A percentile compares a stretch with the other conserved stretches of the same genome.
Conservation (phyloP, 2,797 vertebrate genomes). For the Clarias platycephalus region DNA sequence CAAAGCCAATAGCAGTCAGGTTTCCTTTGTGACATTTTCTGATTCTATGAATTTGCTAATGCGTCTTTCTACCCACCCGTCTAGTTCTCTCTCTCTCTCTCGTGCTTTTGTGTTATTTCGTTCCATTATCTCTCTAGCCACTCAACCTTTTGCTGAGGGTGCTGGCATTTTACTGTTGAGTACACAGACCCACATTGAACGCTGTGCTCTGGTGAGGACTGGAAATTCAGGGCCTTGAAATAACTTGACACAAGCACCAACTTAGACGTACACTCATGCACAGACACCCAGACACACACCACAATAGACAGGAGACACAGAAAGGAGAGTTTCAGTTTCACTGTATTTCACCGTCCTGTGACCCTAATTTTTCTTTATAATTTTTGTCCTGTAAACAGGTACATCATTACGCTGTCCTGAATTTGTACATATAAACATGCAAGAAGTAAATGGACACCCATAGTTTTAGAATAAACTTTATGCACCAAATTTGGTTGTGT, state of each 20-base stretch:
- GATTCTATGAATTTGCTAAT: conserved; percentile 5
- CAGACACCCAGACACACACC: not conserved
- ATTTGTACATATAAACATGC: not conserved
- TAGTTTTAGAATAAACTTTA: too few relatives aligned
- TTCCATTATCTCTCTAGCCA: not conserved
- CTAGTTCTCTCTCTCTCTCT: not conserved
- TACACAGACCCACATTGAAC: conserved; percentile 11
- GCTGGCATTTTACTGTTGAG: not conserved
- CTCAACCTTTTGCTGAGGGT: not conserved
- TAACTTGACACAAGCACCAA: not conserved
- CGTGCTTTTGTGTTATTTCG: not conserved
- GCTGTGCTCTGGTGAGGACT: not conserved
- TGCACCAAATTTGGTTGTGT: too few relatives aligned
- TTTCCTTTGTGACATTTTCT: conserved; percentile 9
- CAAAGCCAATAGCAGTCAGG: not conserved
- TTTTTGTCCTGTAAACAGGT: not conserved
- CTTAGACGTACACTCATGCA: not conserved
- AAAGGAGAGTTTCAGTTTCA: not conserved
- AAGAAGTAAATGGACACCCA: too few relatives aligned
- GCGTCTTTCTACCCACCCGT: not conserved
- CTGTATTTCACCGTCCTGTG: not conserved
- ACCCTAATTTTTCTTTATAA: not conserved
- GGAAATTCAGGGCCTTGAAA: not conserved
- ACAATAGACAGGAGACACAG: not conserved
- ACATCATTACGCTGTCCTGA: not conserved